A percentile compares a stretch with the other conserved stretches of the same genome.
phyloP scores from a whole-genome alignment of 1,140 invertebrate species.

The Dysdera silvatica region DNA sequence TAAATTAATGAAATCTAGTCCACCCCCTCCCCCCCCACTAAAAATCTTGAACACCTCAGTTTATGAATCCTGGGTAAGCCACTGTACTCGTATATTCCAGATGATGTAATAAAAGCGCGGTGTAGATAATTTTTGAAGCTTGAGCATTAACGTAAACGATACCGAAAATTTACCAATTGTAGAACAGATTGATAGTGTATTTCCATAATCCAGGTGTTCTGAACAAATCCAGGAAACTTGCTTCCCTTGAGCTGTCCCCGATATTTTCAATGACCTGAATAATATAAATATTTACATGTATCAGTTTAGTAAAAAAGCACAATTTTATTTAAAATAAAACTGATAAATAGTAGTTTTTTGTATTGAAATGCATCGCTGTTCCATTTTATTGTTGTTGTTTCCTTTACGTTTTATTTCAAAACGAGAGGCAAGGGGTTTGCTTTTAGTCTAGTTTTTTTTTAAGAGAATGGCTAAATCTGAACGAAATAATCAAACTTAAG shows the following conservation, averaged over 20 bases:
- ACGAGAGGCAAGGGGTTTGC: too few species aligned
- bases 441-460: too few species aligned
- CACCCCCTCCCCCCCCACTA: too few species aligned
- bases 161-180: slow-evolving; percentile 55
- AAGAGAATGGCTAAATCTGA: too few species aligned
- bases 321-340: background rate
- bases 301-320: slow-evolving; percentile 3
- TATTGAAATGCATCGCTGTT: slow-evolving; percentile 5
- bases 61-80: too few species aligned
- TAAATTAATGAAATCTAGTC: too few species aligned
- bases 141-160: too few species aligned
- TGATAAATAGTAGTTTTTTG: background rate
- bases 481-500: too few species aligned
- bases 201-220: slow-evolving; percentile 60
- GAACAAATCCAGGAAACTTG: slow-evolving; percentile 57
- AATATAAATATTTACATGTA: background rate
- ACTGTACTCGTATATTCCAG: too few species aligned
- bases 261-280: slow-evolving; percentile 31
- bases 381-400: slow-evolving; percentile 33
- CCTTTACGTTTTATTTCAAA: slow-evolving; percentile 50
- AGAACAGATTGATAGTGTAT: slow-evolving; percentile 64
- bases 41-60: too few species aligned
- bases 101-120: too few species aligned
- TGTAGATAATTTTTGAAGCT: too few species aligned
- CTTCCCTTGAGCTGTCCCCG: slow-evolving; percentile 39